These are phyloP conservation scores for Ispidina picta DNA, from an alignment of 2,797 vertebrate genomes.

Conservation along the genomic window DNA sequence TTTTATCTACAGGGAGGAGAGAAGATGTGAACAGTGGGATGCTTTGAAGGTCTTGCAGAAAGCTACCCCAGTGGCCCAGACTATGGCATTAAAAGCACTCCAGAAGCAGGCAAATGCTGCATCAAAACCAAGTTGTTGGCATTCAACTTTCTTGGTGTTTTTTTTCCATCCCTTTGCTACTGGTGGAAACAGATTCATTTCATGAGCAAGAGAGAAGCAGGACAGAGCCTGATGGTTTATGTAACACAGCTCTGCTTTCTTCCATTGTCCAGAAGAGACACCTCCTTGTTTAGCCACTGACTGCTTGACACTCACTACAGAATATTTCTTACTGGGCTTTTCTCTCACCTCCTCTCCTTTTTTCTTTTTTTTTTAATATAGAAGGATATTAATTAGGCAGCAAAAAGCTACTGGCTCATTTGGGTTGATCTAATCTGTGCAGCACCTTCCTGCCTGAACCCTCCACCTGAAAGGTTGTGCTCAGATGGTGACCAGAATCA, in stretches of 20 bases:
- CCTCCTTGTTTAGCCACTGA: neutral
- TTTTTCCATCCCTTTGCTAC: neutral
- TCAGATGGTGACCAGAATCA: neutral
- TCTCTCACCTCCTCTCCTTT: neutral
- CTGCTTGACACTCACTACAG: neutral
- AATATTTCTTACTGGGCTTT: neutral
- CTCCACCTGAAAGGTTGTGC: neutral
- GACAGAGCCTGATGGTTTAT: neutral
- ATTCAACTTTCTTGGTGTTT: neutral
- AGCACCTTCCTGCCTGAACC: neutral
- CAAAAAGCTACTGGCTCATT: neutral
- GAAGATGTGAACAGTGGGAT: neutral
- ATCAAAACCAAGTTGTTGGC: neutral
- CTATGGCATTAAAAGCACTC: neutral
- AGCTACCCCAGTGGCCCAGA: neutral
- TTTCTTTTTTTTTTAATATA: neutral
- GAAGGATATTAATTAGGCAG: neutral
- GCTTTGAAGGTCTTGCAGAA: neutral
- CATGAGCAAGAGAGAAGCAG: neutral
- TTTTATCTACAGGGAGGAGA: neutral
- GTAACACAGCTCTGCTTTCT: neutral
- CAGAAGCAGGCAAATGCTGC: neutral
- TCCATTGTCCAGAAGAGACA: neutral
- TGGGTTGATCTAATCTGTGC: neutral
- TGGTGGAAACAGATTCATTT: neutral